Conservation (phyloP, 2,797 vertebrate genomes). For the Chaetophractus vellerosus region DNA sequence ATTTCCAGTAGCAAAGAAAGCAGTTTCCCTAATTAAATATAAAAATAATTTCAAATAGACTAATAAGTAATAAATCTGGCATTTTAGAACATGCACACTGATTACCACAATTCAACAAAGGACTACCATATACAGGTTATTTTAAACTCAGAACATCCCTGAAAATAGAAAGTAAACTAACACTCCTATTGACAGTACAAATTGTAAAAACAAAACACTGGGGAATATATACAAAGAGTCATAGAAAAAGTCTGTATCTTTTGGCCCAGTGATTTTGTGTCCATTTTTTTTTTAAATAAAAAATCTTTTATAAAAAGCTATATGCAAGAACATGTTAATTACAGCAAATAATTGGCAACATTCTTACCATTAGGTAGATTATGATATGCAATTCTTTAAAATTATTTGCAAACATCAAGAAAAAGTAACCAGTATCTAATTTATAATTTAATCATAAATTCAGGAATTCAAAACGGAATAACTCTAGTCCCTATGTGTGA, state of each 20-base stretch:
- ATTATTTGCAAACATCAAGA: not conserved
- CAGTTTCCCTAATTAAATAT: constrained; percentile 1
- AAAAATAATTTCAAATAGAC: constrained; percentile 35
- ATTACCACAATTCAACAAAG: not conserved
- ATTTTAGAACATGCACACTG: constrained; percentile 15
- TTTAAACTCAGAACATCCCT: not conserved
- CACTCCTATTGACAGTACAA: not conserved
- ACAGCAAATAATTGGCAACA: not conserved
- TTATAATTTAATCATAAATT: not conserved
- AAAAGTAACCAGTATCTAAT: not conserved
- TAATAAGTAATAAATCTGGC: not conserved
- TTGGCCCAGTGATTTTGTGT: not conserved
- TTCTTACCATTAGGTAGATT: not conserved
- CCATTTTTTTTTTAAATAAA: not conserved
- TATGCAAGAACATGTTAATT: not conserved
- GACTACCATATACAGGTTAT: not conserved
- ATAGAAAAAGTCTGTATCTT: not conserved
- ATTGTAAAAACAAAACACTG: not conserved
- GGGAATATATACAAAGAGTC: not conserved
- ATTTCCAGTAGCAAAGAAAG: not conserved
- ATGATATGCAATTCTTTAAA: not conserved
- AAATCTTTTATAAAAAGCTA: not conserved
- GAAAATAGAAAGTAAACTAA: not conserved
- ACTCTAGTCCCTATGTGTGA: not conserved
- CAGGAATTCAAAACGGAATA: not conserved